Percentiles rank a stretch among this genome's conserved stretches.
Conservation (phyloP, 1,140 invertebrate genomes). For the Drosophila repletoides region DNA sequence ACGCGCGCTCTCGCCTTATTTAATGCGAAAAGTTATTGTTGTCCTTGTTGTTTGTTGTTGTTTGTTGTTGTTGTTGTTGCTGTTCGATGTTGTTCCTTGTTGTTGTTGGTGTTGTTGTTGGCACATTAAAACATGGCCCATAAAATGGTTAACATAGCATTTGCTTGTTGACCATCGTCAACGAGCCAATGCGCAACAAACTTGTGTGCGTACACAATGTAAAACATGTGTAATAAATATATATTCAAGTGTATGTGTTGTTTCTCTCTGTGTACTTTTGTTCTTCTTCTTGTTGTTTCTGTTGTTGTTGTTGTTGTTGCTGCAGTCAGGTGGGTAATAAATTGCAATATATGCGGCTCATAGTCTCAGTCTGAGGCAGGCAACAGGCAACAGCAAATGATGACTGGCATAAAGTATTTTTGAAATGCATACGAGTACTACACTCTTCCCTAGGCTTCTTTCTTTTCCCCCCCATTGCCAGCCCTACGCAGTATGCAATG, state of each 20-base stretch:
- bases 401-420: conserved; percentile 48
- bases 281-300: neutral
- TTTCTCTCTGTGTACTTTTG: conserved; percentile 5
- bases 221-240: conserved; percentile 80
- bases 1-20: conserved; percentile 60
- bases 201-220: conserved; percentile 78
- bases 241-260: conserved; percentile 44
- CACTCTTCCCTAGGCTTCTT: neutral
- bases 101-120: conserved; percentile 48
- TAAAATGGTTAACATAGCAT: conserved; percentile 79
- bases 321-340: conserved; percentile 58
- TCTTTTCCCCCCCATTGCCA: neutral
- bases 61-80: conserved; percentile 28
- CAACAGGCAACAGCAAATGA: conserved; percentile 35
- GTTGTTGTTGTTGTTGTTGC: conserved; percentile 30
- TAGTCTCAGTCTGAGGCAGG: conserved; percentile 7
- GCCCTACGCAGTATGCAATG: conserved; percentile 61
- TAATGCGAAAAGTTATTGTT: conserved; percentile 77
- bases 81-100: too few species aligned
- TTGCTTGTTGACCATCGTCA: conserved; percentile 68
- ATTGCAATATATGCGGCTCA: conserved; percentile 57
- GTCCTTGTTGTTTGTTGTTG: conserved; percentile 30
- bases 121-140: conserved; percentile 76
- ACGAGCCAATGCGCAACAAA: conserved; percentile 67
- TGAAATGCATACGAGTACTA: conserved; percentile 23